Evolutionary conservation across 1,140 invertebrate species (phyloP).

Genomic region (Araneus ventricosus): DNA sequence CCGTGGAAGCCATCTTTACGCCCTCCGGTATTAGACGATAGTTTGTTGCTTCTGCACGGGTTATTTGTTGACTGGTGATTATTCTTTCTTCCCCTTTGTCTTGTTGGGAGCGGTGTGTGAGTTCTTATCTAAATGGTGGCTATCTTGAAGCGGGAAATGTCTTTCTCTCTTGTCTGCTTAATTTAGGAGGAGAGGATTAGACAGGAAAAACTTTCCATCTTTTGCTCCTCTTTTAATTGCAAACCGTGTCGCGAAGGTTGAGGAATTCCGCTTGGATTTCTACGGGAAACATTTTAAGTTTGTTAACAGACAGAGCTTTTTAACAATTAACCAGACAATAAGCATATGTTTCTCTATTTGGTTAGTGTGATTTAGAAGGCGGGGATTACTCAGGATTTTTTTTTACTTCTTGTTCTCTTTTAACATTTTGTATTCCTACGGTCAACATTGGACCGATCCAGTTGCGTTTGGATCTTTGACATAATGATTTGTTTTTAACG

Average conservation of each 20-base stretch:
- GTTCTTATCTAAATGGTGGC: constrained; percentile 71
- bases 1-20: constrained; percentile 55
- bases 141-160: constrained; percentile 61
- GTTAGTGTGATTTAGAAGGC: too few species aligned
- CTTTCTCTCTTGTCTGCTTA: constrained; percentile 50
- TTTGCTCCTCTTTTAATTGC: not conserved
- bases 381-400: too few species aligned
- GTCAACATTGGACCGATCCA: too few species aligned
- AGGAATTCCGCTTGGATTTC: not conserved
- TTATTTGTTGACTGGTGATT: constrained; percentile 69
- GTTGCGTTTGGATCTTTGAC: too few species aligned
- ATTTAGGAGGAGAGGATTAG: constrained; percentile 37
- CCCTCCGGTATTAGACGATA: constrained; percentile 46
- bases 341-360: too few species aligned
- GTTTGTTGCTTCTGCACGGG: constrained; percentile 62
- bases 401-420: too few species aligned
- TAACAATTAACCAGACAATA: too few species aligned
- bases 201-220: not conserved
- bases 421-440: too few species aligned
- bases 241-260: not conserved
- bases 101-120: constrained; percentile 48
- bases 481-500: too few species aligned
- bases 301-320: too few species aligned
- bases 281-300: not conserved
- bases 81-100: constrained; percentile 16